Evolutionary conservation across 2,113 vertebrate species (phyloP).

Genomic region (Zosterops lateralis): DNA sequence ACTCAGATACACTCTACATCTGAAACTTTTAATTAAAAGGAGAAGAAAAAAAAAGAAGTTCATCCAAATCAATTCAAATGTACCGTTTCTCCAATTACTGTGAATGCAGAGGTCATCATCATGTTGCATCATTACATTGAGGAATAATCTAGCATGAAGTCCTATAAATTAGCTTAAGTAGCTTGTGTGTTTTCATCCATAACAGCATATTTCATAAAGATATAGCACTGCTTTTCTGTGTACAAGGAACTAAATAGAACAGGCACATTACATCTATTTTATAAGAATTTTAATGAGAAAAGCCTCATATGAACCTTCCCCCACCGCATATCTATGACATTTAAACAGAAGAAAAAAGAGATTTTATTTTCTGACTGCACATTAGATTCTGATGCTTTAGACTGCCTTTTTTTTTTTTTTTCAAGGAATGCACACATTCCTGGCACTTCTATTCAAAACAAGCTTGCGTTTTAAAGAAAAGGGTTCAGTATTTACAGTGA

Average conservation of each 20-base stretch:
- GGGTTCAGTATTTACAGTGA: background rate
- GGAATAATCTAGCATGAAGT: slow-evolving; percentile 59
- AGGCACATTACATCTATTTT: background rate
- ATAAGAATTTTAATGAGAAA: slow-evolving; percentile 26
- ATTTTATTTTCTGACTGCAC: background rate
- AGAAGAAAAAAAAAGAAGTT: background rate
- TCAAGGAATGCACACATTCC: background rate
- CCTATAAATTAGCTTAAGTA: slow-evolving; percentile 58
- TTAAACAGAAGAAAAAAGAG: background rate
- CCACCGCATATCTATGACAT: background rate
- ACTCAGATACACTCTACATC: background rate
- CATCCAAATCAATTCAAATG: slow-evolving; percentile 50
- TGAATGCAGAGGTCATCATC: slow-evolving; percentile 43
- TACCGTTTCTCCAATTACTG: slow-evolving; percentile 51
- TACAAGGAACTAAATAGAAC: slow-evolving; percentile 23
- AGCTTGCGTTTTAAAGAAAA: background rate
- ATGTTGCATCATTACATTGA: slow-evolving; percentile 47
- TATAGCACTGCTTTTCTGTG: background rate
- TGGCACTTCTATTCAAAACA: background rate
- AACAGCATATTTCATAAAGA: slow-evolving; percentile 47
- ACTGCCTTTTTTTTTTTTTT: background rate
- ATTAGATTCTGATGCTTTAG: background rate
- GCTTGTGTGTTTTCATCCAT: slow-evolving; percentile 50
- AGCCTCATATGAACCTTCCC: background rate
- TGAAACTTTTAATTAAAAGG: slow-evolving; percentile 63